Base-by-base conservation (phyloP, 2,113 vertebrate species). In the Carettochelys insculpta region DNA sequence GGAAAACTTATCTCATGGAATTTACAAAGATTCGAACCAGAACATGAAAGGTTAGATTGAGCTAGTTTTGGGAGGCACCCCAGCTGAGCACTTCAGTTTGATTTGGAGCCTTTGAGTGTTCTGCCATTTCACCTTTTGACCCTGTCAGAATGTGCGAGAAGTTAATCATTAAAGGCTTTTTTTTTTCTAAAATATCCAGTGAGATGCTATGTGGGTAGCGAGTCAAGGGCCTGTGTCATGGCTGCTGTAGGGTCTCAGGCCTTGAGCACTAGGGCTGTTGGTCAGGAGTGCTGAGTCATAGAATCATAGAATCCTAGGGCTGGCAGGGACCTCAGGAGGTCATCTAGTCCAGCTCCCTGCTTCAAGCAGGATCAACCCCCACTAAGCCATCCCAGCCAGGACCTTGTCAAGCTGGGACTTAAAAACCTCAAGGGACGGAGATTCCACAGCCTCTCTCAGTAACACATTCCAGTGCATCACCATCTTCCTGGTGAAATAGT, bases 1-100 rank as follows among this genome's bases (percentile, higher is more conserved):
- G 4, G 20, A 89, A 83, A 93, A 43, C 27, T 13, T 54, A 17
- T 79, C 12, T 77, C 0, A 0, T 47, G 2, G 19, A 48, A 84
- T 85, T 83, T 83, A 24, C 13, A 45, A 43, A 4, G 53, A 22
- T 20, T 52, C 11, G 47, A 45, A 31, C 19, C 2, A 13, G 13
- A 43, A 45, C 68, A 13, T 20, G 13, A 25, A 73, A 76, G 6
- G 16, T 41, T 41, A 48, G 16, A 51, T 34, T 47, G n/a, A 22
- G 9, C 47, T 61, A 52, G 31, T 41, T 61, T 58, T 77, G 27
- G 61, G 61, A 53, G 56, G 48, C 22, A 19, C 52, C 45, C 19
- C 68, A 68, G 31, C 51, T 48, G 41, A 53, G 27, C 34, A 56
- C 29, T 80, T 75, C 22, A 22, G 17, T 56, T 27, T 7, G 45